A percentile compares a stretch with the other conserved stretches of the same genome.
These are phyloP conservation scores for Drosophila repletoides DNA, from an alignment of 1,140 invertebrate genomes.

Conservation along the genomic window DNA sequence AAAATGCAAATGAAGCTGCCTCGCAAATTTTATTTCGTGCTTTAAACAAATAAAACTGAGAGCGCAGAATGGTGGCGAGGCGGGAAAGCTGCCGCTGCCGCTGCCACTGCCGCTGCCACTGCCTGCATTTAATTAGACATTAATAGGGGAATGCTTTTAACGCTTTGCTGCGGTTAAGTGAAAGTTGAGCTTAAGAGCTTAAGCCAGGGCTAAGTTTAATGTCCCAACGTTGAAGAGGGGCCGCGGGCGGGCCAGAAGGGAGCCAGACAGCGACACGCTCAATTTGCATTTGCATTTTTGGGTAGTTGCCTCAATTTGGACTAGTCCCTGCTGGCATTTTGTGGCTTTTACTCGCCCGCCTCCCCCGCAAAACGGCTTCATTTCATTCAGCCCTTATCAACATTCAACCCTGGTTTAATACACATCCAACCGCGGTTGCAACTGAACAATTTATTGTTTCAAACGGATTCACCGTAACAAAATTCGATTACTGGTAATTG, in stretches of 20 bases:
- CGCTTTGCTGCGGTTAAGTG: slow-evolving; percentile 67
- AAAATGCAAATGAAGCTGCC: slow-evolving; percentile 70
- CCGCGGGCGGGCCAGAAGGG: background rate
- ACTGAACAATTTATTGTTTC: slow-evolving; percentile 69
- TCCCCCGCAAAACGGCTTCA: background rate
- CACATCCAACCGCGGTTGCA: slow-evolving; percentile 2
- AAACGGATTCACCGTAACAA: slow-evolving; percentile 59
- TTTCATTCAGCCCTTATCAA: too few species aligned
- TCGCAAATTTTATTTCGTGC: slow-evolving; percentile 42
- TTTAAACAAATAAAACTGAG: slow-evolving; percentile 19
- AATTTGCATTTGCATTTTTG: slow-evolving; percentile 68
- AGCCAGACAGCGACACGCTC: slow-evolving; percentile 21
- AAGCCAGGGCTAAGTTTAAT: slow-evolving; percentile 67
- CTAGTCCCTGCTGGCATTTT: slow-evolving; percentile 10
- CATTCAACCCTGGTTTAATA: slow-evolving; percentile 27
- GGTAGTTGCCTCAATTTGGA: slow-evolving; percentile 17
- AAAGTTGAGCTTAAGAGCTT: slow-evolving; percentile 68
- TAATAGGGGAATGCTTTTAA: slow-evolving; percentile 49
- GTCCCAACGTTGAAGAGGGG: slow-evolving; percentile 9
- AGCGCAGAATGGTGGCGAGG: background rate
- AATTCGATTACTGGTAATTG: slow-evolving; percentile 76
- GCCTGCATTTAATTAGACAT: slow-evolving; percentile 75
- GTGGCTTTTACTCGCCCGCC: background rate
- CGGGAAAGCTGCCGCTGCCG: background rate
- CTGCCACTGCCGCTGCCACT: too few species aligned